A percentile compares a stretch with the other conserved stretches of the same genome.
phyloP scores from a whole-genome alignment of 2,888 invertebrate genomes.

The Hyalella azteca region DNA sequence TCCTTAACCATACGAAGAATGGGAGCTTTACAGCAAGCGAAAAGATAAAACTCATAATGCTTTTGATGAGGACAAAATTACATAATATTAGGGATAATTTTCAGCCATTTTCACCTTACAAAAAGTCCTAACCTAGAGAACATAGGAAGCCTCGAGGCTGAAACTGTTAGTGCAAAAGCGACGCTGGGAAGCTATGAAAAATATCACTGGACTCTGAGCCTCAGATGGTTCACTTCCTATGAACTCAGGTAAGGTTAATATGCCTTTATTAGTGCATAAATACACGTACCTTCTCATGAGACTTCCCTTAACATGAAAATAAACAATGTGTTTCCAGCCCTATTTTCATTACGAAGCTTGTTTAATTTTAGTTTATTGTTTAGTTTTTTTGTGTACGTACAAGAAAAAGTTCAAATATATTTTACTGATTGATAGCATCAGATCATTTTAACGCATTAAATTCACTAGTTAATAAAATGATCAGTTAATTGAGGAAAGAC shows the following conservation, averaged over 20 bases:
- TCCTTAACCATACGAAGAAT: too few species aligned
- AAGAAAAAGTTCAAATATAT: background rate
- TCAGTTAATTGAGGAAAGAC: too few species aligned
- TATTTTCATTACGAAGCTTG: too few species aligned
- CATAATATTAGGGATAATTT: background rate
- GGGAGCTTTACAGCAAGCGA: background rate
- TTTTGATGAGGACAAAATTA: constrained; percentile 15
- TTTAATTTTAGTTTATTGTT: too few species aligned
- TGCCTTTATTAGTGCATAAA: constrained; percentile 10
- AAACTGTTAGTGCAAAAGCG: background rate
- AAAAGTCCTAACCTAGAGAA: background rate
- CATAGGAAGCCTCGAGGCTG: background rate
- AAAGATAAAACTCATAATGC: background rate
- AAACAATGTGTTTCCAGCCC: too few species aligned
- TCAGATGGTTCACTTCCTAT: constrained; percentile 14
- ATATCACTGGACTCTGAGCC: background rate
- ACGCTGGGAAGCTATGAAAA: background rate
- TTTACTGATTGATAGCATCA: background rate
- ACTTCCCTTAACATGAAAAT: too few species aligned
- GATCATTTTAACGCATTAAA: too few species aligned
- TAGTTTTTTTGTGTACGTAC: too few species aligned
- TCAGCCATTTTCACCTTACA: constrained; percentile 11
- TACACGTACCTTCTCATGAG: background rate
- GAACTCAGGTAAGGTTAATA: constrained; percentile 18
- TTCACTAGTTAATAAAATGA: too few species aligned